Percentiles rank a stretch among this genome's conserved stretches.
phyloP scores from a whole-genome alignment of 2,888 invertebrate species.

The Acanthosoma haemorrhoidale region DNA sequence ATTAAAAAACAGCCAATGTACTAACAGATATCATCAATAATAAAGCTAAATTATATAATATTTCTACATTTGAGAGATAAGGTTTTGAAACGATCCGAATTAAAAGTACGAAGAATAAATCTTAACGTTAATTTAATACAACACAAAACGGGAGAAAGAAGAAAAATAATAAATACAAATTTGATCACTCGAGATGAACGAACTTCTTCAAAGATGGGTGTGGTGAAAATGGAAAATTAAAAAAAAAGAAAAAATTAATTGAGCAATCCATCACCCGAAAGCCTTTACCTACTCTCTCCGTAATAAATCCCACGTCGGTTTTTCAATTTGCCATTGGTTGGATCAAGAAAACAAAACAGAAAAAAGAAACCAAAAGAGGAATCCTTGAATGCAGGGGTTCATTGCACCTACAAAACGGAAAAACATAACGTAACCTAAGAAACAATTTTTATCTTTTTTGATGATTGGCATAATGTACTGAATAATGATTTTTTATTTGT shows the following conservation, averaged over 20 bases:
- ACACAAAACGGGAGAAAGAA: not conserved
- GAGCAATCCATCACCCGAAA: conserved; percentile 17
- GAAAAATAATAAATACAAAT: not conserved
- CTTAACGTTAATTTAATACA: no score
- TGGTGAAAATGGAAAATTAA: not conserved
- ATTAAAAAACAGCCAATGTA: no score
- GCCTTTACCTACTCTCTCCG: not conserved
- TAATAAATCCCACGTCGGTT: conserved; percentile 16
- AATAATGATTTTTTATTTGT: no score
- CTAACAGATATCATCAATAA: no score
- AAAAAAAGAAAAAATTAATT: conserved; percentile 16
- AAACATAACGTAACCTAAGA: no score
- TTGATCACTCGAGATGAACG: not conserved
- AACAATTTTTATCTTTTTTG: no score
- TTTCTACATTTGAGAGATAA: no score
- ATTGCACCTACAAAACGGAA: no score
- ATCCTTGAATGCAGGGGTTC: not conserved
- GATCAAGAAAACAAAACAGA: not conserved
- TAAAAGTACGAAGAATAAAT: no score
- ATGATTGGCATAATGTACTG: no score
- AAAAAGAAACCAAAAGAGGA: not conserved
- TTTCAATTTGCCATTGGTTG: conserved; percentile 13
- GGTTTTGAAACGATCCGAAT: not conserved
- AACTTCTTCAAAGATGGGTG: not conserved
- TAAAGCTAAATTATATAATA: no score